Base-by-base conservation (phyloP, 2,797 vertebrate species). In the Natrix natrix region DNA sequence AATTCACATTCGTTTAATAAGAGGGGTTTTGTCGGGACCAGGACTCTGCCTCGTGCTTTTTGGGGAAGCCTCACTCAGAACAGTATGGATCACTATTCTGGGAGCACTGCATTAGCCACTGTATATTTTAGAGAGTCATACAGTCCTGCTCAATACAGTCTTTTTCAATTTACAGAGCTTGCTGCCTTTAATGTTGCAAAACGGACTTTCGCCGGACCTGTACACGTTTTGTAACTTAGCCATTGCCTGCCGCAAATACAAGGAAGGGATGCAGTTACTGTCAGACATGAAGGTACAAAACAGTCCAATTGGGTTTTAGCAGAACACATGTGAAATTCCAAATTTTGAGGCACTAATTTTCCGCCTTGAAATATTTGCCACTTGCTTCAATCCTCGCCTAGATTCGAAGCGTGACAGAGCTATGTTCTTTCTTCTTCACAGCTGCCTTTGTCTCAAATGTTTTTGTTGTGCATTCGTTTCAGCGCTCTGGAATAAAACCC, bases 201-300 rank as follows among this genome's bases (percentile, higher is more conserved):
- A 97, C 48, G 96, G 98, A 20, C 86, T 99, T 0, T 95, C 94
- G 0, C 97, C 98, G 12, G 97, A 99, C 86, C 91, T 98, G 1
- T 98, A 98, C 92, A 99, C 99, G 0, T 99, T 99, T 92, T 98
- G 98, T 66, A 97, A 97, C 95, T 96, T 99, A 32, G 99, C 99
- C 0, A 97, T 98, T 2, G 98, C 98, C 89, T 99, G 99, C 95
- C 94, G 37, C 61, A 97, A 0, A 1, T 94, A 97, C 94, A 92
- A 95, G 26, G 98, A 99, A 0, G 99, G 98, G 3, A 96, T 99
- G 90, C 98, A 98, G 97, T 97, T 99, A 56, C 98, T 99, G 28
- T 94, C 95, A 0, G 98, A 98, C 94, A 98, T 99, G 97, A 97
- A 98, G 98, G 98, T 98, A 97, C 96, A 90, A 24, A 66, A 54